Conservation (phyloP, 2,797 vertebrate species). For the Momotus momota region DNA sequence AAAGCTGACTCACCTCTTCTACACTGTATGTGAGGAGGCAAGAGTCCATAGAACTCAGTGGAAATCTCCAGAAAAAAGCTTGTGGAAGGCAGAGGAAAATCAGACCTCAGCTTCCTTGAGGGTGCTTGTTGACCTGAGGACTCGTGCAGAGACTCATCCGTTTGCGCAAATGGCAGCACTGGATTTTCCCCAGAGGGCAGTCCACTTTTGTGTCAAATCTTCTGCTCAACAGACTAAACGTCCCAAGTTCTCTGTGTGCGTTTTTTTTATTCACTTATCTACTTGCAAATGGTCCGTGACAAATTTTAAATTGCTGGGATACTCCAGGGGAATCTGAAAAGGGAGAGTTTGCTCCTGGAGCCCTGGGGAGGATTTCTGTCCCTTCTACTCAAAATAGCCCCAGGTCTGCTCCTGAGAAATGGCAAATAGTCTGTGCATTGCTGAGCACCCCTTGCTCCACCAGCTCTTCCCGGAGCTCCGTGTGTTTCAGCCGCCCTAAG, state of each 20-base stretch:
- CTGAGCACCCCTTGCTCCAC: background rate
- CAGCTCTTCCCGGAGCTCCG: background rate
- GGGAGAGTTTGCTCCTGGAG: background rate
- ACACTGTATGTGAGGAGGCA: background rate
- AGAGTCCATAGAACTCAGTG: background rate
- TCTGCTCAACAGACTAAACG: background rate
- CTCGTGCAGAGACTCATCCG: accelerated
- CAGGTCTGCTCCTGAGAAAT: background rate
- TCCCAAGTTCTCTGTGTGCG: background rate
- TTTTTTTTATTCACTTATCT: background rate
- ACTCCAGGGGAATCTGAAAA: background rate
- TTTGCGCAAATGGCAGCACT: background rate
- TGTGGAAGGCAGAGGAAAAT: background rate
- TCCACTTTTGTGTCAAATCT: background rate
- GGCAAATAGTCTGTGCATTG: background rate
- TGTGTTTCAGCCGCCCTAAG: background rate
- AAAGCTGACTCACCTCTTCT: background rate
- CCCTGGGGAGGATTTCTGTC: background rate
- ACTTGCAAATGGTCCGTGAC: background rate
- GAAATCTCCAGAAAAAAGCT: background rate
- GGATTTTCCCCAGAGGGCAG: background rate
- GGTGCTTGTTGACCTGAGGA: background rate
- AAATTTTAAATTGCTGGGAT: background rate
- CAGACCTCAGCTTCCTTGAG: background rate
- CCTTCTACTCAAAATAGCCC: background rate